Conservation (phyloP, 2,888 invertebrate species). For the Euzophera pinguis region DNA sequence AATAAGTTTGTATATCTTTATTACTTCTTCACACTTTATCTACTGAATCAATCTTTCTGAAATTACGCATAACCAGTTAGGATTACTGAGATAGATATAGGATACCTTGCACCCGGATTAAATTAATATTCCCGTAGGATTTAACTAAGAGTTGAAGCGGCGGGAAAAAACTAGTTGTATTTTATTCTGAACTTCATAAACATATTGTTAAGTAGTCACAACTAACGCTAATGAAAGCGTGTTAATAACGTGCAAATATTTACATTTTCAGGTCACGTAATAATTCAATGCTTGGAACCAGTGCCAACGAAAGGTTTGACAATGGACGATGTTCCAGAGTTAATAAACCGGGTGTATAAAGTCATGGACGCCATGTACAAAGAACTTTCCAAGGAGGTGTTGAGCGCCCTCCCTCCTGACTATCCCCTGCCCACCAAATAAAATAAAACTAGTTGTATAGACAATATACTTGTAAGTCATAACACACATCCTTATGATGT, state of each 20-base stretch:
- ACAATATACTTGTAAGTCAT: background rate
- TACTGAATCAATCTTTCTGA: too few species aligned
- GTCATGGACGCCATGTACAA: conserved; percentile 74
- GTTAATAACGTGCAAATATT: conserved; percentile 16
- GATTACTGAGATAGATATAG: too few species aligned
- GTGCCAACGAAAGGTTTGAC: conserved; percentile 71
- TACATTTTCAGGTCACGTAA: conserved; percentile 65
- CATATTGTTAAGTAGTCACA: too few species aligned
- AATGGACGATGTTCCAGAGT: conserved; percentile 69
- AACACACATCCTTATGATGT: background rate
- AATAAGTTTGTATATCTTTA: too few species aligned
- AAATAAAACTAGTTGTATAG: conserved; percentile 15
- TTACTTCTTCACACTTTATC: too few species aligned
- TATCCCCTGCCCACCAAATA: conserved; percentile 70
- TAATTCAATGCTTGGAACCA: conserved; percentile 76
- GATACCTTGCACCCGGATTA: too few species aligned
- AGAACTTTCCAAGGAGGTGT: conserved; percentile 71
- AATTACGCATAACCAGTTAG: too few species aligned
- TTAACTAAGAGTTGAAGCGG: too few species aligned
- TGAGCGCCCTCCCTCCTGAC: conserved; percentile 63
- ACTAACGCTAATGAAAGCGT: background rate
- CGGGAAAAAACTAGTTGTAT: too few species aligned
- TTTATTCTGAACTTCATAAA: too few species aligned
- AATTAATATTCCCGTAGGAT: too few species aligned
- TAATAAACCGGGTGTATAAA: conserved; percentile 66